Conservation (phyloP, 64 coral and sea anemone genomes). For the Stichodactyla helianthus region DNA sequence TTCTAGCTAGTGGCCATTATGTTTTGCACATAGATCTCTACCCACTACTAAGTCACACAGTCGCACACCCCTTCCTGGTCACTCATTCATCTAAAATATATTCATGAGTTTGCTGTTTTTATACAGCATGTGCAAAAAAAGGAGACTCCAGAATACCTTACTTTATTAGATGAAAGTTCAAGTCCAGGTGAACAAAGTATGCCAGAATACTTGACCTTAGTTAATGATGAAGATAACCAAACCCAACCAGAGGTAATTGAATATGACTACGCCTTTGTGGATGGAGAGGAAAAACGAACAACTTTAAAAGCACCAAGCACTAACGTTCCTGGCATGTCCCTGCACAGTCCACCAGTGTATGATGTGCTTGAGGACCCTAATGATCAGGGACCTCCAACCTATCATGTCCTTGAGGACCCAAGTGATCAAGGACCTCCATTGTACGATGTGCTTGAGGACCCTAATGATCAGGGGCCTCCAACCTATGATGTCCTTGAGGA, state of each 20-base stretch:
- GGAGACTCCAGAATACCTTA: constrained; percentile 15
- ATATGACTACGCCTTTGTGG: constrained; percentile 35
- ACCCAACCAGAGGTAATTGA: not conserved
- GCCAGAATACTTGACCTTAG: not conserved
- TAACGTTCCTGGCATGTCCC: not conserved
- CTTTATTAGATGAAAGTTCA: constrained; percentile 4
- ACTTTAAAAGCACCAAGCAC: not conserved
- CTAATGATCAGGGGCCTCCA: not conserved
- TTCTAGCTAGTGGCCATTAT: too few relatives aligned
- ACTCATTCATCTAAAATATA: too few relatives aligned
- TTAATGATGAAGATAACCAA: not conserved
- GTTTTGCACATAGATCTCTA: too few relatives aligned
- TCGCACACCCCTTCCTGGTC: too few relatives aligned
- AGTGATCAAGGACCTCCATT: not conserved
- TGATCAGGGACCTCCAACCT: not conserved
- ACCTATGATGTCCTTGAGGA: constrained; percentile 9
- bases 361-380: not conserved
- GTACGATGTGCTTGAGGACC: not conserved
- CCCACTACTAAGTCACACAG: too few relatives aligned
- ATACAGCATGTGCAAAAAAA: not conserved
- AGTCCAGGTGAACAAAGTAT: not conserved
- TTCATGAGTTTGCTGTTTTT: not conserved
- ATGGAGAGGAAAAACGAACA: constrained; percentile 29
- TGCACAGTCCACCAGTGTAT: not conserved
- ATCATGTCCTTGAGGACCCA: constrained; percentile 13